Evolutionary conservation across 2,113 vertebrate species (phyloP).

Genomic region (Boleophthalmus pectinirostris): DNA sequence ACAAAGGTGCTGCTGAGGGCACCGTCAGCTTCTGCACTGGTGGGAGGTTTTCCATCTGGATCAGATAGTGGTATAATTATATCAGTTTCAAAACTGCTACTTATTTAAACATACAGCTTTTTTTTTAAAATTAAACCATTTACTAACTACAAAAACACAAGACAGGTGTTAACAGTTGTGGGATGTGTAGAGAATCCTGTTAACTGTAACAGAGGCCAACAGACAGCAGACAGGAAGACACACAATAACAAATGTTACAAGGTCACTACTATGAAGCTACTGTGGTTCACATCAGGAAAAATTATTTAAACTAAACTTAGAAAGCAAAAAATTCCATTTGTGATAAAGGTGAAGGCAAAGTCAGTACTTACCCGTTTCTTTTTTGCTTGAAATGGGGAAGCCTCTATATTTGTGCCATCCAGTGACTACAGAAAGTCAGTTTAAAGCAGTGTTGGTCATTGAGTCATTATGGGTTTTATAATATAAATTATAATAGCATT

Average conservation of each 20-base stretch:
- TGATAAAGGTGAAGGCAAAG: neutral
- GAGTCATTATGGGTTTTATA: neutral
- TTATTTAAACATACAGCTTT: neutral
- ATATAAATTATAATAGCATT: neutral
- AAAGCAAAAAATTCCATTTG: neutral
- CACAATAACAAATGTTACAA: conserved; percentile 47
- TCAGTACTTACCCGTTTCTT: conserved; percentile 83
- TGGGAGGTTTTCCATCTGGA: conserved; percentile 85
- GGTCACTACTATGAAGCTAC: conserved; percentile 24
- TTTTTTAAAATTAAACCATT: neutral
- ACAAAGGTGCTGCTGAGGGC: conserved; percentile 78
- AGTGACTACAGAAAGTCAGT: conserved; percentile 73
- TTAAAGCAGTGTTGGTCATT: neutral
- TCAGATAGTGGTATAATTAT: neutral
- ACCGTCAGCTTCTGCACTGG: conserved; percentile 89
- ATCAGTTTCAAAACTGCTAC: neutral
- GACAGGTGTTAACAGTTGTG: conserved; percentile 53
- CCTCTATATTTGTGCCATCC: conserved; percentile 78
- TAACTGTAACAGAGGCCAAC: conserved; percentile 27
- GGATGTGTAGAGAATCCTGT: conserved; percentile 19
- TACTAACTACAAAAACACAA: neutral
- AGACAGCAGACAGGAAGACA: conserved; percentile 28
- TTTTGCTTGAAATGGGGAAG: conserved; percentile 76
- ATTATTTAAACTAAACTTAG: neutral
- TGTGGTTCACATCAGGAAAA: conserved; percentile 30